Evolutionary conservation across 2,888 invertebrate species (phyloP).

Genomic region (Drosophila rellima): DNA sequence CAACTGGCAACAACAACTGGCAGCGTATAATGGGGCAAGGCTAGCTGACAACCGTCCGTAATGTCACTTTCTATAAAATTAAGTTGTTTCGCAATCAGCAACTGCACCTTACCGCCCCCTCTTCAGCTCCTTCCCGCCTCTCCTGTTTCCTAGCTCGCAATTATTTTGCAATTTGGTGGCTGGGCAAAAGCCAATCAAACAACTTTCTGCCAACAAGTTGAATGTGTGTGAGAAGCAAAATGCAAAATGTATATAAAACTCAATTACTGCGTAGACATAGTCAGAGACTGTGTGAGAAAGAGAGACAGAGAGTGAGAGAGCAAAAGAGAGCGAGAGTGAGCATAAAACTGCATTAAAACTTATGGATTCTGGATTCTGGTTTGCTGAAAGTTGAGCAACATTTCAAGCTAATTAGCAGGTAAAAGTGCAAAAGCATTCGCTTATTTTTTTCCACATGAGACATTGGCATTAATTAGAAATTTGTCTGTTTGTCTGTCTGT

Average conservation of each 20-base stretch:
- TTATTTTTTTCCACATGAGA: slow-evolving; percentile 22
- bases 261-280: slow-evolving; percentile 62
- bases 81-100: slow-evolving; percentile 68
- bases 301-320: not conserved
- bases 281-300: slow-evolving; percentile 9
- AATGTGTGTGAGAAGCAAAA: slow-evolving; percentile 50
- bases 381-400: slow-evolving; percentile 43
- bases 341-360: slow-evolving; percentile 61
- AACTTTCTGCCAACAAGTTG: slow-evolving; percentile 63
- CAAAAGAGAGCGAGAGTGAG: not conserved
- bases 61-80: slow-evolving; percentile 79
- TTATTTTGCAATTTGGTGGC: slow-evolving; percentile 81
- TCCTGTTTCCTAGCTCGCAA: slow-evolving; percentile 53
- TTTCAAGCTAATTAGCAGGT: slow-evolving; percentile 55
- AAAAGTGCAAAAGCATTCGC: slow-evolving; percentile 12
- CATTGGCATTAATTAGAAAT: slow-evolving; percentile 48
- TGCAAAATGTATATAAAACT: slow-evolving; percentile 76
- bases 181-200: slow-evolving; percentile 80
- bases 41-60: slow-evolving; percentile 44
- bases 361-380: slow-evolving; percentile 34
- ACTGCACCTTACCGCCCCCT: slow-evolving; percentile 45
- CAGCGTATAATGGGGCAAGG: slow-evolving; percentile 35
- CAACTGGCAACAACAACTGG: slow-evolving; percentile 9
- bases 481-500: slow-evolving; percentile 38
- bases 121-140: not conserved